Base-by-base conservation (phyloP, 1,140 invertebrate genomes). In the Drosophila bocki region DNA sequence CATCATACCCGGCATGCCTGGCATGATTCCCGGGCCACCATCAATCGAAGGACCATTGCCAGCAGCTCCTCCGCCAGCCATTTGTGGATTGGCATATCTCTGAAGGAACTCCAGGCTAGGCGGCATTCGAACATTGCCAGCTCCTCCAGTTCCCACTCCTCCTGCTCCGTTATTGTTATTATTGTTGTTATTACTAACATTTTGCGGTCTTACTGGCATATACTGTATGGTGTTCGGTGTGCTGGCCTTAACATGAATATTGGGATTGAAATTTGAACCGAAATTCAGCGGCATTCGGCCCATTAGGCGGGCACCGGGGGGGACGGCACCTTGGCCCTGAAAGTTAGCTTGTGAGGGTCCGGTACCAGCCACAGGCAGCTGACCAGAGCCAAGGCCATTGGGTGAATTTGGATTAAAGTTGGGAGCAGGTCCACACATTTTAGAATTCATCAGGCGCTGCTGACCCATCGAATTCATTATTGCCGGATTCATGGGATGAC, bases 211-310 rank as follows among this genome's bases (percentile, higher is more conserved):
- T 41, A 98, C 97, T 29, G 98, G 98, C 91, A 99, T 95, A 94
- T 99, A 99, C 94, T 99, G 98, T 87, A 99, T 99, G 13, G 98
- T 99, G 93, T 99, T 99, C 0, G 98, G 98, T 3, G 98, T 98
- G 93, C 97, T 98, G 2, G 98, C 96, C 94, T 99, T 99, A 29
- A 99, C 98, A 94, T 98, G 97, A 45, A 98, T 96, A 92, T 97
- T 98, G 3, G 97, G 96, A 64, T 86, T 92, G 11, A 92, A 92
- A 41, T 88, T 92, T 0, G 77, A 87, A 0, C 84, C 83, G 51
- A 92, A 92, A 57, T 83, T 88, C 7, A 86, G 63, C 1, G 87
- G 82, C 75, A 91, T 77, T 11, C 94, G 93, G 3, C 93, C 94
- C 91, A 94, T 95, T 78, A 93, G 91, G 0, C 86, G 94, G 26